These are phyloP conservation scores for Archips xylosteana DNA, from an alignment of 2,888 invertebrate species.

Conservation along the genomic window DNA sequence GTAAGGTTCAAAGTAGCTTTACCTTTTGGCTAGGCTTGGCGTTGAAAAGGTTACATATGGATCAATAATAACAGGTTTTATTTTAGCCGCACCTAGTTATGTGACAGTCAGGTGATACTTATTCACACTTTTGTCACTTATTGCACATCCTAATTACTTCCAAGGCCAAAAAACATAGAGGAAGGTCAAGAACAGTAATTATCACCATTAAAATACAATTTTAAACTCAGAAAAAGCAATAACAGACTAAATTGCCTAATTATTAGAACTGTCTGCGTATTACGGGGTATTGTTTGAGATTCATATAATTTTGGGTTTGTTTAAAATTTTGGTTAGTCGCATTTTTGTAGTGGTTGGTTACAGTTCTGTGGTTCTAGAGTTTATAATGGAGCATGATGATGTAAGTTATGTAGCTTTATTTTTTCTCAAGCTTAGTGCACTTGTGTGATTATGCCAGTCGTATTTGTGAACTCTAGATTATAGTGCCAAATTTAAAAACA, in stretches of 20 bases:
- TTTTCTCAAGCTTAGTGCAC: background rate
- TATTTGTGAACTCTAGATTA: too few relatives aligned
- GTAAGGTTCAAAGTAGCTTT: too few relatives aligned
- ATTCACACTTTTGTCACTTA: slow-evolving; percentile 23
- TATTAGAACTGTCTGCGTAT: background rate
- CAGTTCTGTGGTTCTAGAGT: background rate
- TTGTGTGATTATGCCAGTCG: too few relatives aligned
- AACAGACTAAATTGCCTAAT: slow-evolving; percentile 2
- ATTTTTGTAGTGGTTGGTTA: background rate
- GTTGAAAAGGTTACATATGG: too few relatives aligned
- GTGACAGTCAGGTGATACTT: slow-evolving; percentile 14
- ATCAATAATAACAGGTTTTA: too few relatives aligned
- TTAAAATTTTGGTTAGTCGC: slow-evolving; percentile 1
- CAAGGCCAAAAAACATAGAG: slow-evolving; percentile 23
- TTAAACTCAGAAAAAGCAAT: slow-evolving; percentile 1
- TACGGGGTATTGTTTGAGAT: slow-evolving; percentile 20
- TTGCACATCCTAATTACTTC: slow-evolving; percentile 9
- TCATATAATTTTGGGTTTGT: slow-evolving; percentile 1
- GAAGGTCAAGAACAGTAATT: slow-evolving; percentile 11
- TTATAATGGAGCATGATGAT: slow-evolving; percentile 33
- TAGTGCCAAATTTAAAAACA: too few relatives aligned
- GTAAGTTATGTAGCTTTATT: slow-evolving; percentile 17
- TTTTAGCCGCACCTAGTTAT: background rate
- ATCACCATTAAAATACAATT: background rate
- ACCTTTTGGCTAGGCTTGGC: too few relatives aligned